Evolutionary conservation across 2,797 vertebrate species (phyloP), one percentile per base, ranked within the genome.

Genomic region (Sylvia borin): DNA sequence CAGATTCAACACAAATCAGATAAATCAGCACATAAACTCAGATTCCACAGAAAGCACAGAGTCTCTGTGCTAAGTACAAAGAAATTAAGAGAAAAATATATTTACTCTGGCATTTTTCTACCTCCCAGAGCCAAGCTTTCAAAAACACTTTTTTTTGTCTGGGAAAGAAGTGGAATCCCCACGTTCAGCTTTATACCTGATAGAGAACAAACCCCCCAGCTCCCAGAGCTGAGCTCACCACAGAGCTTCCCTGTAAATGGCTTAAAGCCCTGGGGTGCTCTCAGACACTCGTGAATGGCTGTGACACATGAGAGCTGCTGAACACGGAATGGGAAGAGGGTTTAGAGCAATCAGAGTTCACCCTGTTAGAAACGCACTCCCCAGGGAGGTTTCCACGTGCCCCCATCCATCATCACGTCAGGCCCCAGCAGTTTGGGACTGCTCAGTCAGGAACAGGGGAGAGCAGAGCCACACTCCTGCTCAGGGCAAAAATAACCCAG

Each of bases 401-500:
- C 47, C 76, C 26, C 65, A 31, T 15, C 24, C 78, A 17, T 32
- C 65, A 34, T 0, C 25, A 4, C 19, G 2, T 2, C 31, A 45
- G 65, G 54, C 67, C 27, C 38, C 47, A 15, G 7, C 26, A 42
- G 36, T 3, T 4, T 9, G 38, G 62, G 57, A 27, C 8, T 2
- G 55, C 16, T 3, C 20, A 4, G 50, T 2, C 62, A 48, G 45
- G 48, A 29, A 5, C 10, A 20, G 21, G 11, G 17, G 57, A 26
- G 34, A 36, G 16, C 57, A 58, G 57, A 58, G 57, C 55, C n/a
- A n/a, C 45, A 10, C 11, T 26, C 57, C 34, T n/a, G 1, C 36
- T 6, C 19, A 24, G 38, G n/a, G 13, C n/a, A 73, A 16, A 78
- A 51, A 2, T 0, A 1, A 5, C 55, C 1, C 1, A 5, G 7